These are phyloP conservation scores for Dufourea novaeangliae DNA, from an alignment of 1,140 invertebrate genomes.

Conservation along the genomic window DNA sequence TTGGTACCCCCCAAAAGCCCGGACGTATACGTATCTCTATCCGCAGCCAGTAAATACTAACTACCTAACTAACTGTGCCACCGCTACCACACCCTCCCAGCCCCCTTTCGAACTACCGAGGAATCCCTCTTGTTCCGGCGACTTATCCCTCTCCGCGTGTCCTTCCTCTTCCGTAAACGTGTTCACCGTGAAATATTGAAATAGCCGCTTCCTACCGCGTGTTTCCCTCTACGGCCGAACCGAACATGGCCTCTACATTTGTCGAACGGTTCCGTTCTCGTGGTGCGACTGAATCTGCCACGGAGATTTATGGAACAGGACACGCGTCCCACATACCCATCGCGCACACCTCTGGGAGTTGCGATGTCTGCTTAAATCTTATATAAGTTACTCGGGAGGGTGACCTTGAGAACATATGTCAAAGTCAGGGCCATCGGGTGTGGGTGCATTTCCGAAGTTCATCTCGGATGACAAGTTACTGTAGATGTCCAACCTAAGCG, in stretches of 20 bases:
- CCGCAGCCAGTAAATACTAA: constrained; percentile 64
- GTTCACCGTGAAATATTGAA: constrained; percentile 43
- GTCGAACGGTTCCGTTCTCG: constrained; percentile 29
- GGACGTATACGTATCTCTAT: constrained; percentile 50
- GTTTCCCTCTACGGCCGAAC: neutral
- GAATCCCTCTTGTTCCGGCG: constrained; percentile 44
- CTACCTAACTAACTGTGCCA: constrained; percentile 59
- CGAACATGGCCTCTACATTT: neutral
- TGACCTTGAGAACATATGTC: too few relatives aligned
- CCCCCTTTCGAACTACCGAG: constrained; percentile 19
- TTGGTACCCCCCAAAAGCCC: neutral
- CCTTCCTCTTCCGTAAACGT: neutral
- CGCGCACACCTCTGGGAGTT: too few relatives aligned
- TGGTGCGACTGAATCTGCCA: neutral
- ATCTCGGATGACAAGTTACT: too few relatives aligned
- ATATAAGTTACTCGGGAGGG: too few relatives aligned
- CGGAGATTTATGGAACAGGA: constrained; percentile 31
- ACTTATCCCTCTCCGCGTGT: constrained; percentile 38
- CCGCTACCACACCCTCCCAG: too few relatives aligned
- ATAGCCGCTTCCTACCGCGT: constrained; percentile 15
- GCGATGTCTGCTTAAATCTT: too few relatives aligned
- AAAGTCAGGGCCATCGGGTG: too few relatives aligned
- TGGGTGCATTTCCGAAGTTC: too few relatives aligned
- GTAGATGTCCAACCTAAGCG: too few relatives aligned
- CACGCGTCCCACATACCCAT: too few relatives aligned